phyloP scores from a whole-genome alignment of 2,888 invertebrate species.

The Cerceris ruficornis region DNA sequence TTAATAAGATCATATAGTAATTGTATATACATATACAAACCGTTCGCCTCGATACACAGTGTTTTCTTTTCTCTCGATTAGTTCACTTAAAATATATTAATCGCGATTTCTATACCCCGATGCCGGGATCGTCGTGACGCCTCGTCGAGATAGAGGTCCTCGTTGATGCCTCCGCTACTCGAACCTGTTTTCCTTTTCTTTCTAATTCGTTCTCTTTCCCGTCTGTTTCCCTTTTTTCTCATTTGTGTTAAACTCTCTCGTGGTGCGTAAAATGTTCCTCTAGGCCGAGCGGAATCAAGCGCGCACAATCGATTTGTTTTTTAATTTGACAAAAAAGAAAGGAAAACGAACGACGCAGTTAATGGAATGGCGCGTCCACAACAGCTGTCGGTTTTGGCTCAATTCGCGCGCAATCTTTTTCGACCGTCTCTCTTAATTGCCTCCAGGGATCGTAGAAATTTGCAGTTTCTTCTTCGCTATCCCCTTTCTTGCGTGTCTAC shows the following conservation, averaged over 20 bases:
- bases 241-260: conserved; percentile 1
- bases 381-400: background rate
- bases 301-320: conserved; percentile 16
- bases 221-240: background rate
- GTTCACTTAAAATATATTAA: conserved; percentile 48
- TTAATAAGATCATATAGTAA: conserved; percentile 65
- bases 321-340: background rate
- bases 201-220: background rate
- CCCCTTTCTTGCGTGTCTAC: too few relatives aligned
- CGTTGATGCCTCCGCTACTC: conserved; percentile 19
- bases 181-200: background rate
- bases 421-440: background rate
- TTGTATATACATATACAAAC: conserved; percentile 75
- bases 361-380: too few relatives aligned
- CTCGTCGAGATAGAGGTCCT: conserved; percentile 31
- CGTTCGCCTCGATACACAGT: conserved; percentile 68
- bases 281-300: conserved; percentile 50
- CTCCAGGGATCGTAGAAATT: background rate
- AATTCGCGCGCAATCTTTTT: background rate
- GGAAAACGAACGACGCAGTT: too few relatives aligned
- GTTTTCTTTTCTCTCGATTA: conserved; percentile 40
- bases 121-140: conserved; percentile 44
- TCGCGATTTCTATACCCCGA: conserved; percentile 42
- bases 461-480: background rate
- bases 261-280: conserved; percentile 24